Percentiles rank a stretch among this genome's conserved stretches.
phyloP scores from a whole-genome alignment of 2,888 invertebrate species.

The Brenthis daphne region DNA sequence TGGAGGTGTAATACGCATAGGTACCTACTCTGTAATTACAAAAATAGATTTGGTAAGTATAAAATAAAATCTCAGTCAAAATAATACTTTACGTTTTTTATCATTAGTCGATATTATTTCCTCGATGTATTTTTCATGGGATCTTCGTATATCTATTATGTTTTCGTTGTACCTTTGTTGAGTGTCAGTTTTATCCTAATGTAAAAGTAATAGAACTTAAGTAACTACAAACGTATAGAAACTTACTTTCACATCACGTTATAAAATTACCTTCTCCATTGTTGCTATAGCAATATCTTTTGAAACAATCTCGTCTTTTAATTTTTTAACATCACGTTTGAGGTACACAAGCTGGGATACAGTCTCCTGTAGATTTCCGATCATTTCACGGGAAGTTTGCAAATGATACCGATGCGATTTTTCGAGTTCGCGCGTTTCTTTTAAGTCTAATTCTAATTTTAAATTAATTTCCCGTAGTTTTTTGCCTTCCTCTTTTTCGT shows the following conservation, averaged over 20 bases:
- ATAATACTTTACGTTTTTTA: conserved; percentile 56
- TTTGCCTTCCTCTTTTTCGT: conserved; percentile 63
- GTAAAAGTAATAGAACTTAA: neutral
- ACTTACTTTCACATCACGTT: conserved; percentile 1
- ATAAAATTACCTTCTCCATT: conserved; percentile 57
- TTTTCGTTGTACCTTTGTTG: conserved; percentile 54
- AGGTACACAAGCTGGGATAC: conserved; percentile 71
- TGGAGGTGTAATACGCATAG: neutral
- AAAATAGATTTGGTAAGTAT: neutral
- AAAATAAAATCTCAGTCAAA: neutral
- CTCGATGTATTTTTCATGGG: conserved; percentile 62
- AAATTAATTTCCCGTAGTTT: conserved; percentile 59
- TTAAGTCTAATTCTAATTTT: conserved; percentile 65
- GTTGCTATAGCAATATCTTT: conserved; percentile 54
- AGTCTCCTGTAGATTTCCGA: conserved; percentile 71
- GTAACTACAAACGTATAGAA: conserved; percentile 1
- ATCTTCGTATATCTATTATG: conserved; percentile 52
- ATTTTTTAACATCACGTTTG: conserved; percentile 66
- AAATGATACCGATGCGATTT: conserved; percentile 73
- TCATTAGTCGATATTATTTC: conserved; percentile 56
- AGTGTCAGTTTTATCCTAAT: conserved; percentile 64
- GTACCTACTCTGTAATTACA: neutral
- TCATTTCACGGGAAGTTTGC: conserved; percentile 70
- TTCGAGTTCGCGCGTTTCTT: conserved; percentile 66
- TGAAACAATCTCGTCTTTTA: conserved; percentile 60